Evolutionary conservation across 2,797 vertebrate species (phyloP), one percentile per base, ranked within the genome.

Genomic region (Limnodromus scolopaceus): DNA sequence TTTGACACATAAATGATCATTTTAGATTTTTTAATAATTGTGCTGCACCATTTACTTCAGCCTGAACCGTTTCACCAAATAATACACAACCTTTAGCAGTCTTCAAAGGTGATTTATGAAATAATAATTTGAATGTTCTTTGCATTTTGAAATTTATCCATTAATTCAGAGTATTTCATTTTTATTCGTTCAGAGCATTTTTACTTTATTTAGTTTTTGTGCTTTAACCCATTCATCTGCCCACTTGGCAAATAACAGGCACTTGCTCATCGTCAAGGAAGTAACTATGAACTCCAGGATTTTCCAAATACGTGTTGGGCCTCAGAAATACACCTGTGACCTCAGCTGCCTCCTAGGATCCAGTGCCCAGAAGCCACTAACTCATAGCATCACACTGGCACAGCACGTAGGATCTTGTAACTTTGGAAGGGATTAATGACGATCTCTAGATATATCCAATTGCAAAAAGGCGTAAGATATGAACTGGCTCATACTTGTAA

Each of bases 1-100:
- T 97, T 92, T 92, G 82, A 78, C 38, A 92, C n/a, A 84, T 86
- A 93, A 96, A 95, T 78, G 75, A 96, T 87, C 28, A 77, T 86
- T 95, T 96, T 48, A 45, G 85, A 53, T 95, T 93, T 96, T 70
- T 96, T 86, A 93, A 78, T 82, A 75, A 92, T 86, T 84, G 36
- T 32, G 45, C 72, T 91, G 69, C 80, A 13, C 51, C 65, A 72
- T 95, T 96, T 97, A 76, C 61, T 92, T 63, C 82, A 94, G 41
- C 46, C 28, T 69, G 82, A 94, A 55, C 6, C 14, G 92, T 93
- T 96, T 96, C 61, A 64, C 15, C 54, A 74, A 74, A 93, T 72
- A 94, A 89, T 23, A 87, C 48, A 83, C 49, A 83, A 53, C 7
- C 82, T 92, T 54, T 61, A 86, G 11, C 28, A 87, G 20, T 38